Base-by-base conservation (phyloP, 2,888 invertebrate genomes). In the Cistogaster globosa region DNA sequence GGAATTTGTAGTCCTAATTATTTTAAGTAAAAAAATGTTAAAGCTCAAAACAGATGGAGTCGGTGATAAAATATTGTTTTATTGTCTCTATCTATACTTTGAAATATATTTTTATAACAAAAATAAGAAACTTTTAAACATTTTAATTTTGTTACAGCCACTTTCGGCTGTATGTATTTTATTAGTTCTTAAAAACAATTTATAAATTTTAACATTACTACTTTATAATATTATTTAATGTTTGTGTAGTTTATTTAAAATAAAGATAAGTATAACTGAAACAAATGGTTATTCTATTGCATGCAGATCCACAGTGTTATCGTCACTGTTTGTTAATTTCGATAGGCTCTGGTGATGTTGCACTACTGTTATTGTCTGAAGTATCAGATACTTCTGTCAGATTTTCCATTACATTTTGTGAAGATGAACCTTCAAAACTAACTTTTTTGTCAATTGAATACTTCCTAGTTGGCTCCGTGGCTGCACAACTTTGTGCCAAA, bases 361-460 rank as follows among this genome's bases (percentile, higher is more conserved):
- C 75, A 26, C 36, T 79, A 55, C 86, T 86, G 26, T 80, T 80
- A 18, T 84, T 84, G 12, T 32, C 76, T 4, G 84, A 80, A 14
- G 86, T 83, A 68, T 88, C 88, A 2, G 86, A 74, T 16, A 87
- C 65, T 79, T 89, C 88, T 14, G 88, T 83, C 42, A 88, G 74
- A 69, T 88, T 86, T 48, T 87, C 88, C 86, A 88, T 87, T 55
- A 76, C 42, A 58, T 48, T 62, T 65, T 57, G 80, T 1, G 58
- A 22, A 1, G 67, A 7, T 11, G 68, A 5, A 14, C 81, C 87
- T 9, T 89, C 89, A 81, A 89, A 89, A 42, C 89, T 89, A 7
- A 89, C 88, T 74, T 88, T 89, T 67, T 89, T 89, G 16, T 88
- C 88, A 18, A 87, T 77, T 14, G 86, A 86, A 51, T 72, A 57